A percentile compares a stretch with the other conserved stretches of the same genome.
phyloP scores from a whole-genome alignment of 23 tunicate species.

The Diplosoma virens region DNA sequence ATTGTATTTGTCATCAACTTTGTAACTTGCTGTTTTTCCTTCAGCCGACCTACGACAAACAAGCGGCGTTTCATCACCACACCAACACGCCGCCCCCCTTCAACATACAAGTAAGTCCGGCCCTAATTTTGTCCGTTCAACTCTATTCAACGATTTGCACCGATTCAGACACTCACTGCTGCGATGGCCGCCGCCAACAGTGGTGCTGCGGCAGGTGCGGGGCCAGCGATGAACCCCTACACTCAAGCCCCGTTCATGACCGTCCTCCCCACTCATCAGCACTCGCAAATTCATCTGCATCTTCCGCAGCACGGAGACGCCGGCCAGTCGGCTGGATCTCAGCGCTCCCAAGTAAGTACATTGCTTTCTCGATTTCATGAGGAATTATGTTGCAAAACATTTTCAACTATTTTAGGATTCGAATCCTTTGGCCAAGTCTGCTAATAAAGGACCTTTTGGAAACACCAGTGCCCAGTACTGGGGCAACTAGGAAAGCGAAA shows the following conservation, averaged over 20 bases:
- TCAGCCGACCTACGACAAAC: conserved; percentile 77
- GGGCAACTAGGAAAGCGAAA: conserved; percentile 52
- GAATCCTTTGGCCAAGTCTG: conserved; percentile 54
- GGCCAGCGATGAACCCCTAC: conserved; percentile 81
- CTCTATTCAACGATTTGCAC: too few species aligned
- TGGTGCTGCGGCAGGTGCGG: conserved; percentile 64
- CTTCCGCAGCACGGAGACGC: conserved; percentile 80
- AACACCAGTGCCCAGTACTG: conserved; percentile 62
- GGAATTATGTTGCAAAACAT: not conserved
- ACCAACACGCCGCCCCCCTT: conserved; percentile 88
- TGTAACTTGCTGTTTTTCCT: not conserved
- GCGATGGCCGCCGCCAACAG: conserved; percentile 80
- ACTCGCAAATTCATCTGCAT: conserved; percentile 77
- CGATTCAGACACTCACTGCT: conserved; percentile 88
- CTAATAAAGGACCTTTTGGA: conserved; percentile 63
- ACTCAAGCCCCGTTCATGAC: conserved; percentile 83
- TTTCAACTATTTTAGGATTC: conserved; percentile 34
- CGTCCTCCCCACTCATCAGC: conserved; percentile 71
- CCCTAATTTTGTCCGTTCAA: too few species aligned
- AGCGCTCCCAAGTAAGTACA: conserved; percentile 54
- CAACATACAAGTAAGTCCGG: conserved; percentile 68
- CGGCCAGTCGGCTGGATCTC: conserved; percentile 73
- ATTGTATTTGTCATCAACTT: too few species aligned
- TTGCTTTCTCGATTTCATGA: not conserved
- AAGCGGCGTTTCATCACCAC: conserved; percentile 74